phyloP scores from a whole-genome alignment of 2,797 vertebrate genomes.

The Loris lydekkerianus region DNA sequence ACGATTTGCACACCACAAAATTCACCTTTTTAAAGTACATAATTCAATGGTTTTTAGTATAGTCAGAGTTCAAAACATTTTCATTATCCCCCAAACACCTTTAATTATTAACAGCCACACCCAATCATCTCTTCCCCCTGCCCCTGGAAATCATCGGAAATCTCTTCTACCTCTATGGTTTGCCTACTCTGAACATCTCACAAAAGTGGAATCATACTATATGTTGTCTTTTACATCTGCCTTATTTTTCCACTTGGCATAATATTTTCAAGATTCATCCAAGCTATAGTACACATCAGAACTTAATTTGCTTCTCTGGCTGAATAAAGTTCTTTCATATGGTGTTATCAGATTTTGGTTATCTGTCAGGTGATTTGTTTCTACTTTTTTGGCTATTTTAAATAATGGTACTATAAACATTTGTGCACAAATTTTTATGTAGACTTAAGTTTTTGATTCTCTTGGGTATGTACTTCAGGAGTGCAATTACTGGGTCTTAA shows the following conservation, averaged over 20 bases:
- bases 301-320: slow-evolving; percentile 41
- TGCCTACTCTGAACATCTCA: neutral
- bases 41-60: slow-evolving; percentile 4
- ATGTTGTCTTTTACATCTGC: neutral
- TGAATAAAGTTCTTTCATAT: neutral
- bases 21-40: neutral
- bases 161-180: neutral
- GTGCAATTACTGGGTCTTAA: neutral
- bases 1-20: slow-evolving; percentile 16
- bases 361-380: slow-evolving; percentile 23
- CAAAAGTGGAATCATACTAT: neutral
- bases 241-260: neutral
- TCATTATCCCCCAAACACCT: neutral
- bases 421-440: neutral
- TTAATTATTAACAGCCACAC: neutral
- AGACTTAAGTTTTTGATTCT: neutral
- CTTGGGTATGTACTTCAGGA: neutral
- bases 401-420: slow-evolving; percentile 13
- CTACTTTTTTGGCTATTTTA: neutral
- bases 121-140: neutral
- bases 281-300: neutral
- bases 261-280: neutral
- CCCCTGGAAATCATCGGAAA: neutral
- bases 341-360: slow-evolving; percentile 11
- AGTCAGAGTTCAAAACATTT: slow-evolving; percentile 41